Percentiles rank a stretch among this genome's conserved stretches.
Conservation (phyloP, 35 echinoderm and acorn worm genomes). For the Heliocidaris tuberculata region DNA sequence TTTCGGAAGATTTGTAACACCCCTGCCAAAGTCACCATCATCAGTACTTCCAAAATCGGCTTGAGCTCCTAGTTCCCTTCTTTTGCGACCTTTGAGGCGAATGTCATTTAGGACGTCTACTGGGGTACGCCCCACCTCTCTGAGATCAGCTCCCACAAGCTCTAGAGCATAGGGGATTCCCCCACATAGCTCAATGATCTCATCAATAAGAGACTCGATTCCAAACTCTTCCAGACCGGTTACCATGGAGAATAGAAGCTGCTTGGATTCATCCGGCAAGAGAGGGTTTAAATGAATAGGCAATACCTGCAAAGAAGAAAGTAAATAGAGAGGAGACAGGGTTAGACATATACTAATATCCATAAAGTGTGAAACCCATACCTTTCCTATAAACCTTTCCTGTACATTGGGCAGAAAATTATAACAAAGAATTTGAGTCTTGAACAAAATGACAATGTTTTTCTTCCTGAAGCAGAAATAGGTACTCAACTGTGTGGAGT, state of each 20-base stretch:
- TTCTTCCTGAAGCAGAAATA: no score
- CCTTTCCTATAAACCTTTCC: no score
- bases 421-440: no score
- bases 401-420: no score
- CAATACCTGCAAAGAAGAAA: neutral
- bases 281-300: neutral
- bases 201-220: neutral
- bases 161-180: constrained; percentile 27
- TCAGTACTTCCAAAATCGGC: neutral
- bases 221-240: neutral
- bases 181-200: constrained; percentile 18
- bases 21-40: neutral
- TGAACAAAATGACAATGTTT: no score
- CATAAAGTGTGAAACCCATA: no score
- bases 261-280: neutral
- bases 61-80: neutral
- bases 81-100: neutral
- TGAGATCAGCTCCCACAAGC: constrained; percentile 5
- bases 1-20: neutral
- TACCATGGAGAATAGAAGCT: constrained; percentile 20
- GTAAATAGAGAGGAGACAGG: neutral
- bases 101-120: neutral
- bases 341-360: no score
- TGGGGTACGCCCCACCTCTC: neutral
- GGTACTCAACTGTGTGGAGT: no score